Evolutionary conservation across 2,888 invertebrate species (phyloP).

Genomic region (Macropis europaea): DNA sequence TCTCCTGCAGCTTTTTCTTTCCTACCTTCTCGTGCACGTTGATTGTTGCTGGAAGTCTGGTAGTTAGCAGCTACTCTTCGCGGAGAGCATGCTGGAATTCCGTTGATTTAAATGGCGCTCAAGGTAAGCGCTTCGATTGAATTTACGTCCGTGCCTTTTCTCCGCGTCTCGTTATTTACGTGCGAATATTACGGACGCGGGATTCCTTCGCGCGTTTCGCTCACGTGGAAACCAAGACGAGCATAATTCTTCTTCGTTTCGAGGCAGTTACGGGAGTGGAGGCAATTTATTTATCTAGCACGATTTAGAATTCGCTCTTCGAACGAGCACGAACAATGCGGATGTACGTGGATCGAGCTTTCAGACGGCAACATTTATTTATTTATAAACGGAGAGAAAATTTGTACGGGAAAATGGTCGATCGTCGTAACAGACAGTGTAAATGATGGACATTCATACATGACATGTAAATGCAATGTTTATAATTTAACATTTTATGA

Average conservation of each 20-base stretch:
- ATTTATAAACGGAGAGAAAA: too few species aligned
- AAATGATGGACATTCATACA: too few species aligned
- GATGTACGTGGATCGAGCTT: too few species aligned
- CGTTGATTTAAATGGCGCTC: conserved; percentile 48
- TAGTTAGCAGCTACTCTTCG: conserved; percentile 26
- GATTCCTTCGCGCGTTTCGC: conserved; percentile 5
- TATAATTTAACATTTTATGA: too few species aligned
- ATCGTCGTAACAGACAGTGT: too few species aligned
- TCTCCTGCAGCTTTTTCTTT: conserved; percentile 31
- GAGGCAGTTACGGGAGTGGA: background rate
- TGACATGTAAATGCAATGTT: too few species aligned
- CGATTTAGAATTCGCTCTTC: background rate
- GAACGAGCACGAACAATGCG: background rate
- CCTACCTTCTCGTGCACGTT: conserved; percentile 1
- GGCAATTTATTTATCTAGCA: background rate
- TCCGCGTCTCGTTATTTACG: conserved; percentile 21
- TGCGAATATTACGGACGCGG: conserved; percentile 1
- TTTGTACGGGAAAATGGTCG: too few species aligned
- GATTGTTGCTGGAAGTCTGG: conserved; percentile 44
- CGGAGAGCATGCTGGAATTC: conserved; percentile 30
- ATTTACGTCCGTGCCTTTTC: conserved; percentile 31
- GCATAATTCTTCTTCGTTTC: background rate
- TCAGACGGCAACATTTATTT: too few species aligned
- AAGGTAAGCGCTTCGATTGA: conserved; percentile 34
- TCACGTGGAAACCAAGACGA: background rate